Percentiles rank a stretch among this genome's conserved stretches.
These are phyloP conservation scores for Platynereis dumerilii DNA, from an alignment of 2,888 invertebrate genomes.

Conservation along the genomic window DNA sequence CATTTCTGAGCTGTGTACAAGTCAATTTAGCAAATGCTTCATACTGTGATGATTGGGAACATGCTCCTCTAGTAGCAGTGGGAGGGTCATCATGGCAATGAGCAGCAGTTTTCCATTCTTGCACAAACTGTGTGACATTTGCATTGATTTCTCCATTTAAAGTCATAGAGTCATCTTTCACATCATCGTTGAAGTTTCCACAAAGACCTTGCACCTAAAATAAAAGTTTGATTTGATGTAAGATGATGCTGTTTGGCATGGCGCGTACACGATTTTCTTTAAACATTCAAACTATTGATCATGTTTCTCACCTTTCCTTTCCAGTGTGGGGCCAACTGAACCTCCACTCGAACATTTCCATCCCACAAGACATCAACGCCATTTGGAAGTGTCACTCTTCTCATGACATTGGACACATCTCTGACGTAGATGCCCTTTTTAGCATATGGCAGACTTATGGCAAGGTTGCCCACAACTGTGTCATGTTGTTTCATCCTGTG, in stretches of 20 bases:
- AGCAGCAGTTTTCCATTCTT: slow-evolving; percentile 34
- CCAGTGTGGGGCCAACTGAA: slow-evolving; percentile 30
- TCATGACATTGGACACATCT: slow-evolving; percentile 28
- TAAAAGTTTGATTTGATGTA: slow-evolving; percentile 35
- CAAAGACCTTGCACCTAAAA: slow-evolving; percentile 33
- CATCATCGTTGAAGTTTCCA: no score
- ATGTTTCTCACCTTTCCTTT: slow-evolving; percentile 22
- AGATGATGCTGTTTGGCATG: slow-evolving; percentile 9
- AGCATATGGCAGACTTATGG: slow-evolving; percentile 29
- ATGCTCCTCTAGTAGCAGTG: slow-evolving; percentile 25
- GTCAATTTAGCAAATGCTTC: slow-evolving; percentile 13
- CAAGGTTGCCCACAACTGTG: slow-evolving; percentile 23
- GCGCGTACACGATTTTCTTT: slow-evolving; percentile 5
- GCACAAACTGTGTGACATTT: slow-evolving; percentile 29
- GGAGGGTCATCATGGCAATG: slow-evolving; percentile 18
- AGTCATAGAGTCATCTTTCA: no score
- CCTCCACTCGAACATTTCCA: slow-evolving; percentile 28
- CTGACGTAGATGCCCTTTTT: slow-evolving; percentile 26
- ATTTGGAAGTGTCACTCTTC: no score
- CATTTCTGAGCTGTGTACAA: slow-evolving; percentile 19
- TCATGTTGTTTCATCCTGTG: slow-evolving; percentile 26
- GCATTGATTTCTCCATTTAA: no score
- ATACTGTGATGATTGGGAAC: slow-evolving; percentile 27
- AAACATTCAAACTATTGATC: not conserved
- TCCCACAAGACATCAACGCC: slow-evolving; percentile 38